Conservation (phyloP, 1,140 invertebrate species). For the Brachystomella parvula region DNA sequence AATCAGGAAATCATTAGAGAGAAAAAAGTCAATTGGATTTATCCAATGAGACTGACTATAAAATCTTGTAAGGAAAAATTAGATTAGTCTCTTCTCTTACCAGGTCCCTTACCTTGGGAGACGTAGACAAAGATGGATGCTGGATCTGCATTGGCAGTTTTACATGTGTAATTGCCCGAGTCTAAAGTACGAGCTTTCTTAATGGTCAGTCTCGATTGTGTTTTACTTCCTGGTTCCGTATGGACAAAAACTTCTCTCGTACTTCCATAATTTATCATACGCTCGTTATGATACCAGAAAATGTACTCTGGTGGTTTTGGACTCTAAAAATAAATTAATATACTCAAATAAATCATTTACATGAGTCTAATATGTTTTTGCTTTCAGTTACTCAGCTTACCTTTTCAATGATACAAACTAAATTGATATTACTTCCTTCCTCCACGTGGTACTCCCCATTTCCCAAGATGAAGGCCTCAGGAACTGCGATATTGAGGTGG, state of each 20-base stretch:
- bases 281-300: conserved; percentile 85
- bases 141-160: conserved; percentile 68
- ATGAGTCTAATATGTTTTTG: neutral
- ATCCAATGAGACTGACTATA: too few species aligned
- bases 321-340: conserved; percentile 50
- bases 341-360: neutral
- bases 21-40: neutral
- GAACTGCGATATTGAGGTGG: conserved; percentile 41
- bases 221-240: conserved; percentile 71
- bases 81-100: too few species aligned
- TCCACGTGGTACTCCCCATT: conserved; percentile 43
- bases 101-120: conserved; percentile 72
- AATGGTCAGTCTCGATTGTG: conserved; percentile 69
- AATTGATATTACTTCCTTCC: conserved; percentile 41
- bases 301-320: conserved; percentile 81
- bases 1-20: neutral
- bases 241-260: conserved; percentile 72
- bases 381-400: conserved; percentile 26
- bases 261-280: conserved; percentile 86
- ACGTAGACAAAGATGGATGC: conserved; percentile 83
- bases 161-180: conserved; percentile 85
- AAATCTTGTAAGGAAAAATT: too few species aligned
- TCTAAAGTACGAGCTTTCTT: conserved; percentile 71
- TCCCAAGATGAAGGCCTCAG: conserved; percentile 42
- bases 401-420: conserved; percentile 43